A percentile compares a stretch with the other conserved stretches of the same genome.
Conservation (phyloP, 2,113 vertebrate species). For the Columbina picui region DNA sequence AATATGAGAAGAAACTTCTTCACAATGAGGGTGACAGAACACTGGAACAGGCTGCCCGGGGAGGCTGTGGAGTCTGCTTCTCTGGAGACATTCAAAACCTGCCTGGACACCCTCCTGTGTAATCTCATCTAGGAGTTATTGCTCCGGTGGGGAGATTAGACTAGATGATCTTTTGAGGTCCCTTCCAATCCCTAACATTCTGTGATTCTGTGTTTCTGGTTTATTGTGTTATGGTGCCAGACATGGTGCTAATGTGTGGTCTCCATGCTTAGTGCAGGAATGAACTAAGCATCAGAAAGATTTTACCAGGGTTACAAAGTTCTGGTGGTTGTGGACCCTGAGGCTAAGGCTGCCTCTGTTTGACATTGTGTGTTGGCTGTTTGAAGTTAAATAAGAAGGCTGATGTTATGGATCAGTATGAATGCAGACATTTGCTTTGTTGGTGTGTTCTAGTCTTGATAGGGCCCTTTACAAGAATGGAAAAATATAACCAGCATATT, state of each 20-base stretch:
- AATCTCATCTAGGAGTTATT: too few relatives aligned
- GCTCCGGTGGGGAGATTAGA: too few relatives aligned
- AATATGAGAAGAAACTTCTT: too few relatives aligned
- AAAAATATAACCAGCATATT: background rate
- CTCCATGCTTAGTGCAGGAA: background rate
- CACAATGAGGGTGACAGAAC: too few relatives aligned
- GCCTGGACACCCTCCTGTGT: too few relatives aligned
- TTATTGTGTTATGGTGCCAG: background rate
- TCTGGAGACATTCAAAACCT: too few relatives aligned
- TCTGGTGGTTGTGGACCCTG: background rate
- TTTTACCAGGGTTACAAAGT: background rate
- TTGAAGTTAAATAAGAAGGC: background rate
- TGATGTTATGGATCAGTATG: background rate
- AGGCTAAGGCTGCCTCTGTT: background rate
- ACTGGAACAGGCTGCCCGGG: too few relatives aligned
- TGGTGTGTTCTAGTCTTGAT: background rate
- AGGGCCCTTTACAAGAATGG: background rate
- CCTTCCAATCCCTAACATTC: too few relatives aligned
- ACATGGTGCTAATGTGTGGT: fast-evolving
- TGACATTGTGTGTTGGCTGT: background rate
- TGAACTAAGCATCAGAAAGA: background rate
- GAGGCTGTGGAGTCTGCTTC: too few relatives aligned
- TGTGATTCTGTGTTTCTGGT: background rate
- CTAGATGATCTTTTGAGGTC: too few relatives aligned
- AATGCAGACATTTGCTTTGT: background rate